Evolutionary conservation across 2,113 vertebrate species (phyloP).

Genomic region (Empidonax traillii): DNA sequence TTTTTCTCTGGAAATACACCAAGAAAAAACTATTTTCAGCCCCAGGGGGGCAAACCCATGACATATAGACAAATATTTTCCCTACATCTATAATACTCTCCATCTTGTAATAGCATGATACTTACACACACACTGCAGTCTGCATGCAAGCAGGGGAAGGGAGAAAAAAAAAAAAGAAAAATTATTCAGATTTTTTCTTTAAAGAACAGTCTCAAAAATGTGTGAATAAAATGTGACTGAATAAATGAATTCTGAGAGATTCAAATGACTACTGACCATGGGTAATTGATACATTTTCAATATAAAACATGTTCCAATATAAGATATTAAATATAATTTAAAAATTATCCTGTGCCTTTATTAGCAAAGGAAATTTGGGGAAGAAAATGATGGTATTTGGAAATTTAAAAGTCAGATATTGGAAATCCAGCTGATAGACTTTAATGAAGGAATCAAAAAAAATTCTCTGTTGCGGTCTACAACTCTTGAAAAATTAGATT

Average conservation of each 20-base stretch:
- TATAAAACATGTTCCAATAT: neutral
- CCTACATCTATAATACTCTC: neutral
- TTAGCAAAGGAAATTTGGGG: neutral
- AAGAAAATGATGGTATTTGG: neutral
- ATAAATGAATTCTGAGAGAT: conserved; percentile 2
- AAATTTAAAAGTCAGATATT: conserved; percentile 8
- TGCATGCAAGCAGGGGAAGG: neutral
- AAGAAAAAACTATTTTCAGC: no score
- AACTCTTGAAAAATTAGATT: neutral
- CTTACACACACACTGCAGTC: neutral
- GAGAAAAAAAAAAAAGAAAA: neutral
- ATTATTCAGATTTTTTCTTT: neutral
- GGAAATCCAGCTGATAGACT: neutral
- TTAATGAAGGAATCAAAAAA: neutral
- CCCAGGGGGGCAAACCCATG: no score
- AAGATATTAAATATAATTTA: neutral
- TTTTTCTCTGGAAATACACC: no score
- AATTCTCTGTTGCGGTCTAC: neutral
- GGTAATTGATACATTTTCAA: neutral
- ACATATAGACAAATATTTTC: neutral
- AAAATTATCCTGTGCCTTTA: neutral
- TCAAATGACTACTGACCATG: neutral
- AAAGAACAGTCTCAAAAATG: neutral
- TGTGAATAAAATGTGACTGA: neutral
- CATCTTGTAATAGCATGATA: neutral